Evolutionary conservation across 2,888 invertebrate genomes (phyloP), one percentile per base, ranked within the genome.

Genomic region (Cephalotes varians): DNA sequence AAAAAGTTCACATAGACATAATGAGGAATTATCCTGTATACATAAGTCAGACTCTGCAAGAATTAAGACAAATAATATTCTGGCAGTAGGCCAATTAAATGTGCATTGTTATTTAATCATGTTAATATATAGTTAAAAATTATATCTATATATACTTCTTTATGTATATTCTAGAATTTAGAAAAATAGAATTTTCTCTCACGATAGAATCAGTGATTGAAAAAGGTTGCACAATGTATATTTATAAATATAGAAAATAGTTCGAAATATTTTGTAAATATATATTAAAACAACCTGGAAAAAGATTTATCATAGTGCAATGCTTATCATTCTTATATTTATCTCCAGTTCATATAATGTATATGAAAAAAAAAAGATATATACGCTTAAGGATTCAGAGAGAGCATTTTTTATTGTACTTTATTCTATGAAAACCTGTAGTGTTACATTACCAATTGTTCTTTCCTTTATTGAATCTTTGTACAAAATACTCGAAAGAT

Each of bases 401-500:
- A 62, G 67, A 64, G 69, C n/a, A 69, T 73, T 67, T 85, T 87
- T 88, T 87, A 86, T 89, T 90, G 81, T 87, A 84, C 85, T 87
- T 86, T 84, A 76, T 71, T 65, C n/a, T 85, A 83, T 84, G 85
- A 88, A 90, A 83, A 81, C 83, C 73, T 83, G 62, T 82, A 85
- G 79, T 85, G 81, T 90, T 89, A 86, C 84, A 86, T 86, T 74
- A 83, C 81, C 67, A 64, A 87, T 83, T 80, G 82, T 77, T 47
- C 54, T 82, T 81, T 81, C 15, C 40, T 82, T 85, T 60, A 85
- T 83, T 74, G 85, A 84, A 69, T 85, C 90, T 90, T 87, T 91
- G 84, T 91, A 91, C 86, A 92, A 90, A 92, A 91, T 89, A 84
- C 74, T 87, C 69, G 87, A 81, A 82, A 84, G 84, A 88, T 89